Base-by-base conservation (phyloP, 2,113 vertebrate species). In the Sterna hirundo region DNA sequence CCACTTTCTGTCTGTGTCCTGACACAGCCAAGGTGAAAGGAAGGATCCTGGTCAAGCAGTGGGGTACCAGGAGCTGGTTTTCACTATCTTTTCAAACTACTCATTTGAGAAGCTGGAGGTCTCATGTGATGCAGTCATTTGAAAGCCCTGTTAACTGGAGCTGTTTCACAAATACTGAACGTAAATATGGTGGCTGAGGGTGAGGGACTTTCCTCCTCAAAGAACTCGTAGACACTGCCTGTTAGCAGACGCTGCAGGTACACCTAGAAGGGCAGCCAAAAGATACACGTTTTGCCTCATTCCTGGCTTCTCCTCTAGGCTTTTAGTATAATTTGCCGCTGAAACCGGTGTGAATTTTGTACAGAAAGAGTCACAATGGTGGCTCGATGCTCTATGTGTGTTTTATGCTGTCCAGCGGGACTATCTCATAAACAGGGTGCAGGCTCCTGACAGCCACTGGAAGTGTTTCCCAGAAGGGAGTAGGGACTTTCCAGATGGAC, bases 401-500 rank as follows among this genome's bases (percentile, higher is more conserved):
- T 46, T 93, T 94, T 88, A 75, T 92, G 64, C 55, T 51, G 46
- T 90, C 94, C 95, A 94, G 94, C 4, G 20, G 81, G 95, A 94
- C 65, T 36, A 52, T 95, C 86, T 95, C 91, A 94, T 51, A 87
- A 94, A 87, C 83, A 92, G 95, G 94, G 91, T 76, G 92, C 65
- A 16, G 83, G 86, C 91, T 91, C 70, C 88, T 95, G 91, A 89
- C 95, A 96, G 91, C 61, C 12, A 1, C 68, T 96, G 91, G 83
- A 93, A 93, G 61, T 51, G 49, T 44, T 94, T 92, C 79, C 90
- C 92, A 96, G 92, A 94, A 92, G 1, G 8, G 86, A 93, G 61
- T 76, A 74, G 92, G 84, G 85, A 83, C 78, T 94, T 96, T 90
- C 89, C 94, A 96, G 94, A 93, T 79, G 86, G 65, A 93, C 61